Evolutionary conservation across 2,113 vertebrate genomes (phyloP), one percentile per base, ranked within the genome.

Genomic region (Ameiurus melas): DNA sequence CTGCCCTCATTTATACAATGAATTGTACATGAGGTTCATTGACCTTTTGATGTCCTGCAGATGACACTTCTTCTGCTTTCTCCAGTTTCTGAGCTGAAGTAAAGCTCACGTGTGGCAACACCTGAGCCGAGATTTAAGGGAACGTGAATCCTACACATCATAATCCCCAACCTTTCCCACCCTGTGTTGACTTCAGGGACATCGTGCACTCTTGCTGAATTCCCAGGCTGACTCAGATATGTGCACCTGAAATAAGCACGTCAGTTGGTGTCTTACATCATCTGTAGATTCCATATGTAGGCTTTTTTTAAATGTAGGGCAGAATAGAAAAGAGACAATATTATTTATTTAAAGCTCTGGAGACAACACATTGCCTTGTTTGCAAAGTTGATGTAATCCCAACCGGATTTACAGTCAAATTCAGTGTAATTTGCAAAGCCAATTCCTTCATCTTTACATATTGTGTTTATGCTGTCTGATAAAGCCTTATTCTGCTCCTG

Each of bases 131-230:
- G 55, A 36, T 58, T 70, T n/a, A 12, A 77, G 47, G 78, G 75
- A 81, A 92, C 90, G 81, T 89, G n/a, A 80, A 90, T 60, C 39
- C 83, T 55, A 7, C 84, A 83, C 85, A 82, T 85, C 77, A 43
- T 91, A 91, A 93, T 87, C 83, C 73, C 53, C 62, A 88, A 90
- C 88, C 90, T 91, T 85, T 70, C 53, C 47, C 30, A 27, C 36
- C 3, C 33, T 81, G 77, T 4, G 47, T 81, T 80, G 78, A 55
- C 12, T 51, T n/a, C 62, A 57, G 77, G 25, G 33, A 66, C 55
- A 75, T 77, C 43, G 16, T 85, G 86, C 58, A 62, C 13, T 66
- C 3, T 53, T 82, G 57, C 30, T 80, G 43, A 58, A 88, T 66
- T 82, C 66, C 77, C 77, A 77, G 39, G 57, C 9, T 81, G 71